Evolutionary conservation across 2,113 vertebrate genomes (phyloP), one percentile per base, ranked within the genome.

Genomic region (Aphyosemion australe): DNA sequence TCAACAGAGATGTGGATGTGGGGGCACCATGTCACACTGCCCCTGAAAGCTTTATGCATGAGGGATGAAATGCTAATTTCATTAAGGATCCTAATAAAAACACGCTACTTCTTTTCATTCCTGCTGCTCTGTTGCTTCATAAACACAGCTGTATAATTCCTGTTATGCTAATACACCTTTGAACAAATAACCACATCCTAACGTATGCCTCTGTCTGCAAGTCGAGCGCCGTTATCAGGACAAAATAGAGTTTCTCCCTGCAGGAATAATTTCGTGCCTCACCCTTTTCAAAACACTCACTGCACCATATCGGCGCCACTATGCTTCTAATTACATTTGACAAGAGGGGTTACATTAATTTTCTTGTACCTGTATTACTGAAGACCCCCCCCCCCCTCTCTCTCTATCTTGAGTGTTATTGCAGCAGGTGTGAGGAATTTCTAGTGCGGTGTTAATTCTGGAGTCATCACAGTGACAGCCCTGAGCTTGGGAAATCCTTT

Each of bases 401-500:
- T n/a, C 55, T 70, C 81, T 80, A 75, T 87, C 83, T 77, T 66
- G 65, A 76, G 69, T 72, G 80, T 80, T 86, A 86, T 81, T 86
- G 77, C 70, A 87, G 86, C 78, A 84, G 84, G 84, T 88, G 84
- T 73, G 74, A 71, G 83, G 83, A 74, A 78, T 84, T 82, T 84
- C 74, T 49, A 50, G 67, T 20, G n/a, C 80, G 26, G 49, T 52
- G 80, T 87, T 91, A 82, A 88, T 91, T 87, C 87, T 59, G 61
- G 77, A 89, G 75, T 84, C 61, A 61, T 84, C 84, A 87, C 87
- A 83, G 72, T 87, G 89, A 91, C 88, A 85, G 75, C 71, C 3
- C 51, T 62, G 76, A 80, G 83, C 81, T 71, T 58, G 78, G 83
- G 82, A 19, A 87, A 86, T 87, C 72, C 76, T 86, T 76, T 82